Evolutionary conservation across 2,113 vertebrate species (phyloP).

Genomic region (Clarias macrocephalus): DNA sequence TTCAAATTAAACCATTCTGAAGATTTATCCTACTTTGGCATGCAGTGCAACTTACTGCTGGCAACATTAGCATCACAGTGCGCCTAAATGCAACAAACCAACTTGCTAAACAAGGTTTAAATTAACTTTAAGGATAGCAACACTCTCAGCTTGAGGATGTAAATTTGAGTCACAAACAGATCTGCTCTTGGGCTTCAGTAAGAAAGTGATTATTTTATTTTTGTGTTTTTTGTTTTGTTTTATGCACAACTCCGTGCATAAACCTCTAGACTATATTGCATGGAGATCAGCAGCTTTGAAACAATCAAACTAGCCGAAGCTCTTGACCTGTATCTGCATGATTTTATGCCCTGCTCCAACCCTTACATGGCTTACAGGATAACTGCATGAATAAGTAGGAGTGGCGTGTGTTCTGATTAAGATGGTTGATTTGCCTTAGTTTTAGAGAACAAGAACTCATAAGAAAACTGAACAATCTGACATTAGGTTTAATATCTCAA

Average conservation of each 20-base stretch:
- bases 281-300: not conserved
- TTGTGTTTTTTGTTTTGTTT: not conserved
- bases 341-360: not conserved
- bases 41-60: too few relatives aligned
- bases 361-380: not conserved
- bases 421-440: not conserved
- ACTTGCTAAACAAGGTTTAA: too few relatives aligned
- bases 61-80: too few relatives aligned
- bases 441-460: not conserved
- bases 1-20: too few relatives aligned
- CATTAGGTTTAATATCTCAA: not conserved
- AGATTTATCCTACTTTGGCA: too few relatives aligned
- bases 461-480: not conserved
- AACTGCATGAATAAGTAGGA: not conserved
- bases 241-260: not conserved
- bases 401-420: not conserved
- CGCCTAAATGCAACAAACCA: too few relatives aligned
- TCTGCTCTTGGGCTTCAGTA: too few relatives aligned
- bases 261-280: not conserved
- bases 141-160: too few relatives aligned
- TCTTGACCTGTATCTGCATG: not conserved
- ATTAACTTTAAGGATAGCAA: too few relatives aligned
- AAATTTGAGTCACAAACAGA: too few relatives aligned
- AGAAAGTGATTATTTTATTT: not conserved
- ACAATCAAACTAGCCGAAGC: not conserved